Percentiles rank a stretch among this genome's conserved stretches.
These are phyloP conservation scores for Rhinoderma darwinii DNA, from an alignment of 2,113 vertebrate genomes.

Conservation along the genomic window DNA sequence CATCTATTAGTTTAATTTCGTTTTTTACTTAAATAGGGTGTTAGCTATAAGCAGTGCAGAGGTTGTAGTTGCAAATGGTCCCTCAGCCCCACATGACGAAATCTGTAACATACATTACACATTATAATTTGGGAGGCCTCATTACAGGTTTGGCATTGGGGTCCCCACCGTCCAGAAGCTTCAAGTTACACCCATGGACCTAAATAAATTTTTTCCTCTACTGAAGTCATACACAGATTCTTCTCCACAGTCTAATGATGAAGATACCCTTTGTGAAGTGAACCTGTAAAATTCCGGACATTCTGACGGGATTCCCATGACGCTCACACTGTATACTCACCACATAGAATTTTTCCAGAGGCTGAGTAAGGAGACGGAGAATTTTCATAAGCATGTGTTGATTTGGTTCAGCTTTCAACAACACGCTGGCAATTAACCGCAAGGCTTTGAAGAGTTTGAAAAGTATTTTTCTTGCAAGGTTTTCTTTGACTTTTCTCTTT, in stretches of 20 bases:
- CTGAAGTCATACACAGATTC: background rate
- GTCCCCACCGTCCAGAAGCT: background rate
- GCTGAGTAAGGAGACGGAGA: background rate
- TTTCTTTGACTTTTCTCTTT: background rate
- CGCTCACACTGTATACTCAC: background rate
- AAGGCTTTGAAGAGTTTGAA: conserved; percentile 32
- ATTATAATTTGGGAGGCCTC: too few relatives aligned
- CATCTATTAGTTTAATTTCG: too few relatives aligned
- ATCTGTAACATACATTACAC: background rate
- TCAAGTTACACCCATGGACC: background rate
- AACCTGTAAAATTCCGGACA: conserved; percentile 51
- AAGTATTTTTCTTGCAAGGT: background rate
- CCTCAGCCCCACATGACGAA: background rate
- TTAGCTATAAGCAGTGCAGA: too few relatives aligned
- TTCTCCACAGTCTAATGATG: background rate
- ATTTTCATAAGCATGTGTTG: conserved; percentile 25
- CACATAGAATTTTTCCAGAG: background rate
- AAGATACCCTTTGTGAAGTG: background rate
- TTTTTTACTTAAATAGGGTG: too few relatives aligned
- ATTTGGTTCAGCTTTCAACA: conserved; percentile 36
- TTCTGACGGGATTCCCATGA: conserved; percentile 46
- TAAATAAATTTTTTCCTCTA: background rate
- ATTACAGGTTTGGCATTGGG: background rate
- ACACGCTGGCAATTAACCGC: conserved; percentile 35
- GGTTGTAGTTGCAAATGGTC: background rate